These are phyloP conservation scores for Coenobita brevimanus DNA, from an alignment of 1,140 invertebrate species.

Conservation along the genomic window DNA sequence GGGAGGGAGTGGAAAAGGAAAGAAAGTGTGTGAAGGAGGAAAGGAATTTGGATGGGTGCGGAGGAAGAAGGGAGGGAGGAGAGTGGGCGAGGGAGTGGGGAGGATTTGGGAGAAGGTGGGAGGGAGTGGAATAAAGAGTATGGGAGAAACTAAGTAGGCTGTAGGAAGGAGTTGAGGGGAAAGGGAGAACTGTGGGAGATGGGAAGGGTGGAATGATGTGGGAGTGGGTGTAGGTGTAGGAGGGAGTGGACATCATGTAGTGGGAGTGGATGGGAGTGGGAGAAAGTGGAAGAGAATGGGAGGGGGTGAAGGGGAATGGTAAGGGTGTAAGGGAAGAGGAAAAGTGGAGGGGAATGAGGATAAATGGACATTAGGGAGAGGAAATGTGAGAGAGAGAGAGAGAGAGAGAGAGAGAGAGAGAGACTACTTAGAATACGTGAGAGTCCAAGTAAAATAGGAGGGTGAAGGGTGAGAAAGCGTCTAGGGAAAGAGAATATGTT, in stretches of 20 bases:
- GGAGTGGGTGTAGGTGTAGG: too few relatives aligned
- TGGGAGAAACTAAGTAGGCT: not conserved
- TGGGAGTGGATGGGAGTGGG: not conserved
- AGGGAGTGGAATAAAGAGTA: not conserved
- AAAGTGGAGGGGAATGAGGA: too few relatives aligned
- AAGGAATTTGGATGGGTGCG: not conserved
- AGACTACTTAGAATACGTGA: not conserved
- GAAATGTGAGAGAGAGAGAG: not conserved
- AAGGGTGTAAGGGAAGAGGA: too few relatives aligned
- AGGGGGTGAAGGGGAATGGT: too few relatives aligned
- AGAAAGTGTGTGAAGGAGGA: not conserved
- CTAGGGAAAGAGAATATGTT: not conserved
- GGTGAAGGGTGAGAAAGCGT: not conserved
- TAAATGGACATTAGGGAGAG: not conserved
- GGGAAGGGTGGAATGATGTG: too few relatives aligned
- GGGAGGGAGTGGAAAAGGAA: too few relatives aligned
- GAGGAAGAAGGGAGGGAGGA: not conserved
- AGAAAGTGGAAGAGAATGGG: too few relatives aligned
- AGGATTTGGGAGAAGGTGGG: not conserved
- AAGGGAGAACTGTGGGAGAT: too few relatives aligned
- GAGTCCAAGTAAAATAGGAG: not conserved
- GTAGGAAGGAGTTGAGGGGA: too few relatives aligned
- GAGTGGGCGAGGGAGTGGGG: not conserved
- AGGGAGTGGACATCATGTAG: not conserved
- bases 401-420: not conserved